phyloP scores from a whole-genome alignment of 2,888 invertebrate species.

The Acheta domesticus region DNA sequence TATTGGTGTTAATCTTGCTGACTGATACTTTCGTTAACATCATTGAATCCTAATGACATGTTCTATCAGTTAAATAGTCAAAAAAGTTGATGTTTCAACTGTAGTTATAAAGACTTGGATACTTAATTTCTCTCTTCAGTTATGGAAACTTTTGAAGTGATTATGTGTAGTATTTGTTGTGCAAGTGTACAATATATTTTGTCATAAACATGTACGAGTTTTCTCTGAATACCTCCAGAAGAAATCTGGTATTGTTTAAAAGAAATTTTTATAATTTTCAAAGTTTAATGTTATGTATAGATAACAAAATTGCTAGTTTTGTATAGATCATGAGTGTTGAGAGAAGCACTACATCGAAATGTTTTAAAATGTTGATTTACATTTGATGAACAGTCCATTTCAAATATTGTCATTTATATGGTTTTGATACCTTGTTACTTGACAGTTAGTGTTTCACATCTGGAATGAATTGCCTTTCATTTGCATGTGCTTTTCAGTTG shows the following conservation, averaged over 20 bases:
- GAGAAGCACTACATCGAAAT: conserved; percentile 3
- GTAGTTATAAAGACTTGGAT: neutral
- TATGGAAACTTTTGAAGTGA: neutral
- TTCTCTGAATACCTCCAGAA: neutral
- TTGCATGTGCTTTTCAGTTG: too few relatives aligned
- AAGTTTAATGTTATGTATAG: neutral
- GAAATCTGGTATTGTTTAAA: neutral
- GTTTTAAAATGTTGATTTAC: conserved; percentile 1
- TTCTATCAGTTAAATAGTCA: neutral
- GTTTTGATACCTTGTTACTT: conserved; percentile 3
- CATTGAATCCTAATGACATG: neutral
- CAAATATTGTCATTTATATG: neutral
- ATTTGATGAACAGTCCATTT: conserved; percentile 1
- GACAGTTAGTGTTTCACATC: too few relatives aligned
- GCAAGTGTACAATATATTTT: neutral
- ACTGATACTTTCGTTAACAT: conserved; percentile 18
- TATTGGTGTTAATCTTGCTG: conserved; percentile 18
- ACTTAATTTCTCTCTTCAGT: conserved; percentile 1
- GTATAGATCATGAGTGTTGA: conserved; percentile 18
- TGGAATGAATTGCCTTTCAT: too few relatives aligned
- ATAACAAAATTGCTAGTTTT: conserved; percentile 6
- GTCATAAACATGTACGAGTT: neutral
- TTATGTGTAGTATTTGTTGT: conserved; percentile 18
- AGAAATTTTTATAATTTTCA: conserved; percentile 3
- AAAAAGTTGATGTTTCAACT: neutral